phyloP scores from a whole-genome alignment of 2,113 vertebrate genomes.

The Tragulus kanchil region DNA sequence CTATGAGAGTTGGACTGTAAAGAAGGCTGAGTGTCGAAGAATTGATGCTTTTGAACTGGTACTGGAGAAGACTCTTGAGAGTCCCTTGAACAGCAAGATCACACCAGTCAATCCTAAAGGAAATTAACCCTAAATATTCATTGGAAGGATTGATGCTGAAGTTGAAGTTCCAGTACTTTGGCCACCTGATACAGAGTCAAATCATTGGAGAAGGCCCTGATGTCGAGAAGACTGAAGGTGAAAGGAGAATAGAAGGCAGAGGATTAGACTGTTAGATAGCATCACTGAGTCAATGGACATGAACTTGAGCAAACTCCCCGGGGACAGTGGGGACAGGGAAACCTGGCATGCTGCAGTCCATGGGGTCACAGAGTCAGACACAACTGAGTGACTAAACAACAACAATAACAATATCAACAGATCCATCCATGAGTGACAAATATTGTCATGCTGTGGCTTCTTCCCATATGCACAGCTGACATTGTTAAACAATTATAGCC shows the following conservation, averaged over 20 bases:
- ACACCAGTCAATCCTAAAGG: not conserved
- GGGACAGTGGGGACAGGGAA: not conserved
- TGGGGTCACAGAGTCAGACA: not conserved
- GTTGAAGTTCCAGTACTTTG: not conserved
- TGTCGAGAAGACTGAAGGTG: not conserved
- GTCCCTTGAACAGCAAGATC: not conserved
- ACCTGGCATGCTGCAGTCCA: not conserved
- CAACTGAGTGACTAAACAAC: not conserved
- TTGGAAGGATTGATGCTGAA: not conserved
- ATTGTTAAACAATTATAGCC: not conserved
- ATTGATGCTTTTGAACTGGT: not conserved
- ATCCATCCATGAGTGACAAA: not conserved
- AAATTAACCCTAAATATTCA: not conserved
- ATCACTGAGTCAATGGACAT: not conserved
- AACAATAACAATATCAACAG: not conserved
- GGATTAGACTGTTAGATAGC: not conserved
- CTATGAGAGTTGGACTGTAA: not conserved
- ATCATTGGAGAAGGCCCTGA: not conserved
- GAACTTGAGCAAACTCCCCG: not conserved
- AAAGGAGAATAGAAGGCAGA: not conserved
- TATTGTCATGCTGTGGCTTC: not conserved
- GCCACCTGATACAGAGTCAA: not conserved
- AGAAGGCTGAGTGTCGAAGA: not conserved
- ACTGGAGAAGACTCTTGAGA: not conserved
- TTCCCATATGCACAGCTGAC: rapidly evolving